Percentiles rank a stretch among this genome's conserved stretches.
Evolutionary conservation across 2,888 invertebrate species (phyloP).

Genomic region (Portevinia maculata): DNA sequence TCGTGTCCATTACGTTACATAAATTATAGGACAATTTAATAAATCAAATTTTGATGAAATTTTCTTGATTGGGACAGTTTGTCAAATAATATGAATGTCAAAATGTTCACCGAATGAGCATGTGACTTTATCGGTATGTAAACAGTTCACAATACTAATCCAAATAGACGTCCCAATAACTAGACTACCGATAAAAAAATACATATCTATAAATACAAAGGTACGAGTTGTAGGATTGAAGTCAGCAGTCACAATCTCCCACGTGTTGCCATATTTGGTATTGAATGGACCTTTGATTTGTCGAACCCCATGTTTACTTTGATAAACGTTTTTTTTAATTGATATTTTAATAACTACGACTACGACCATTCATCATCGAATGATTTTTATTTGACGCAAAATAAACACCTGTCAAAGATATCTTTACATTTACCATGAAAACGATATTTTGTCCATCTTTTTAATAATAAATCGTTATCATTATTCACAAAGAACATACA

Average conservation of each 20-base stretch:
- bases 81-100: slow-evolving; percentile 55
- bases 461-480: too few species aligned
- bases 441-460: too few species aligned
- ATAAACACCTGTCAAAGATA: slow-evolving; percentile 15
- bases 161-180: slow-evolving; percentile 15
- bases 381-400: slow-evolving; percentile 2
- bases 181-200: slow-evolving; percentile 12
- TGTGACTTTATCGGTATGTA: slow-evolving; percentile 27
- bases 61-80: slow-evolving; percentile 16
- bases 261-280: slow-evolving; percentile 8
- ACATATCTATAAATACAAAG: too few species aligned
- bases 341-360: slow-evolving; percentile 60
- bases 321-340: slow-evolving; percentile 61
- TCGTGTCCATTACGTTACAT: slow-evolving; percentile 17
- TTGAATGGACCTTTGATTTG: slow-evolving; percentile 10
- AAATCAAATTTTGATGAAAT: slow-evolving; percentile 44
- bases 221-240: too few species aligned
- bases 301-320: slow-evolving; percentile 36
- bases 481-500: too few species aligned
- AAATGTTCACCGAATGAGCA: slow-evolving; percentile 18
- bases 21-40: slow-evolving; percentile 38
- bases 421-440: slow-evolving; percentile 41
- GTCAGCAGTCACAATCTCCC: background rate
- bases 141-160: slow-evolving; percentile 20
- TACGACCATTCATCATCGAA: slow-evolving; percentile 15